These are phyloP conservation scores for Subacronicta megacephala DNA, from an alignment of 2,888 invertebrate genomes.

Conservation along the genomic window DNA sequence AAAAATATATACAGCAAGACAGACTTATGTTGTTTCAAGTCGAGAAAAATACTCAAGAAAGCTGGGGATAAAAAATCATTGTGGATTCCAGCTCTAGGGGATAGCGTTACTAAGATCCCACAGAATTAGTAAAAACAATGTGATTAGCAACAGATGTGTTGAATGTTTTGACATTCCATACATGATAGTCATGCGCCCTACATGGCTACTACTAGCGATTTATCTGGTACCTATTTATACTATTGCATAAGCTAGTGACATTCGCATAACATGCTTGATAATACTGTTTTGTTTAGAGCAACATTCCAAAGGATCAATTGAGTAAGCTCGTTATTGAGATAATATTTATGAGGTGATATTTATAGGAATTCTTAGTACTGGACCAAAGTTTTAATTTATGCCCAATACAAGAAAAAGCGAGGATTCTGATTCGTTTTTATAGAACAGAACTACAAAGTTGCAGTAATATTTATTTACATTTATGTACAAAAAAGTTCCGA, in stretches of 20 bases:
- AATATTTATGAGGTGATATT: constrained; percentile 2
- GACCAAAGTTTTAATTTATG: not conserved
- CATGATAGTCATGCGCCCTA: constrained; percentile 23
- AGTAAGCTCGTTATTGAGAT: constrained; percentile 10
- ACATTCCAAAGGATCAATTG: constrained; percentile 31
- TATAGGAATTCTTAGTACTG: not conserved
- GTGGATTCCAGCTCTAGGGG: not conserved
- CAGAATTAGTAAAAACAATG: constrained; percentile 2
- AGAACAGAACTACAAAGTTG: no score
- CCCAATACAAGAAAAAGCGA: no score
- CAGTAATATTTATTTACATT: no score
- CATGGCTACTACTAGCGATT: constrained; percentile 16
- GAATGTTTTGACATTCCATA: constrained; percentile 29
- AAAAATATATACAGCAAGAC: no score
- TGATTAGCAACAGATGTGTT: constrained; percentile 25
- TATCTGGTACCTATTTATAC: constrained; percentile 7
- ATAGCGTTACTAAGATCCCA: not conserved
- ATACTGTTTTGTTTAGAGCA: constrained; percentile 18
- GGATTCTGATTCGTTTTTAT: no score
- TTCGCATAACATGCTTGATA: constrained; percentile 26
- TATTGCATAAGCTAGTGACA: constrained; percentile 42
- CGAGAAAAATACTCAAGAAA: no score
- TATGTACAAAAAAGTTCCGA: no score
- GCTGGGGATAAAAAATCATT: not conserved
- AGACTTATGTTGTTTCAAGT: no score